Conservation (phyloP, 1,140 invertebrate species). For the Dendroctonus ponderosae region DNA sequence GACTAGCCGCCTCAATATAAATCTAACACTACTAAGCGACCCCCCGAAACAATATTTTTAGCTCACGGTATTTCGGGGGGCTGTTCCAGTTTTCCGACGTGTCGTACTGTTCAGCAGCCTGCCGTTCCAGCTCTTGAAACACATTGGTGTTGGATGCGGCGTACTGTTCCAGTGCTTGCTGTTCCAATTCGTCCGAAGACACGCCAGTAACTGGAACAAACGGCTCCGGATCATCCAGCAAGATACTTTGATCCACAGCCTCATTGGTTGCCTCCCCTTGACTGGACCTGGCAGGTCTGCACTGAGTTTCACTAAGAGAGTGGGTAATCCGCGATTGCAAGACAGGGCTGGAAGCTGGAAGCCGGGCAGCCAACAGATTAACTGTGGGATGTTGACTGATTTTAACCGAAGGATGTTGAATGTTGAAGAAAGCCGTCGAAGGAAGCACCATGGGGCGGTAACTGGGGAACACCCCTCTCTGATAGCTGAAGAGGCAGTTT, state of each 20-base stretch:
- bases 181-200: slow-evolving; percentile 46
- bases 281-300: not conserved
- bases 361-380: not conserved
- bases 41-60: slow-evolving; percentile 41
- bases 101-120: slow-evolving; percentile 47
- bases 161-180: slow-evolving; percentile 47
- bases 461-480: not conserved
- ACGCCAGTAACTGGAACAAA: slow-evolving; percentile 36
- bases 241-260: no score
- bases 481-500: slow-evolving; percentile 5
- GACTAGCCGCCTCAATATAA: not conserved
- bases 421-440: no score
- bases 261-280: slow-evolving; percentile 8
- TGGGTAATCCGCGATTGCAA: not conserved
- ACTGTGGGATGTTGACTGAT: no score
- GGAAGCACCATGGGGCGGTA: slow-evolving; percentile 19
- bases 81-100: slow-evolving; percentile 45
- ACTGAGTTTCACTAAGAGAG: not conserved
- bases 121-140: slow-evolving; percentile 45
- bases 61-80: slow-evolving; percentile 42
- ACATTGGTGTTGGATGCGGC: slow-evolving; percentile 44
- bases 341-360: not conserved
- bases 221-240: slow-evolving; percentile 30
- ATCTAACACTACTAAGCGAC: not conserved
- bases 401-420: no score